These are phyloP conservation scores for Meloidogyne floridensis DNA, from an alignment of 1,140 invertebrate species.

Conservation along the genomic window DNA sequence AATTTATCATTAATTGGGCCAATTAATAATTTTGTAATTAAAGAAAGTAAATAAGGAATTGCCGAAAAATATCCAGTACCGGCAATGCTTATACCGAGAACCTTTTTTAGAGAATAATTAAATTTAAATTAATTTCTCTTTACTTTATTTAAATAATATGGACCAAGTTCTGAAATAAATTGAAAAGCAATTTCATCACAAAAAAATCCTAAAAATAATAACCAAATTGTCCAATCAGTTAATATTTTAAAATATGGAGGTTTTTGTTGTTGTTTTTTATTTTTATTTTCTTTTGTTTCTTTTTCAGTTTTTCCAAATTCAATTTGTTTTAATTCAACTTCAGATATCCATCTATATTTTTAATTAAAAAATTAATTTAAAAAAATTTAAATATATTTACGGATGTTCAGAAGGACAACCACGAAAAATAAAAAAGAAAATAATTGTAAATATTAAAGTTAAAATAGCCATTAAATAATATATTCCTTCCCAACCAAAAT, in stretches of 20 bases:
- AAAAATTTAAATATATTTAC: not conserved
- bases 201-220: conserved; percentile 16
- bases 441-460: conserved; percentile 32
- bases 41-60: conserved; percentile 11
- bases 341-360: conserved; percentile 16
- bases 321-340: conserved; percentile 28
- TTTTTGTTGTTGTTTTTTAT: not conserved
- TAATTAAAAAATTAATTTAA: not conserved
- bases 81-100: not conserved
- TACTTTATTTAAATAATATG: conserved; percentile 58
- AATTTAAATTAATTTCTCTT: not conserved
- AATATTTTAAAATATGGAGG: conserved; percentile 20
- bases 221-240: conserved; percentile 20
- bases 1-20: conserved; percentile 13
- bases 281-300: conserved; percentile 21
- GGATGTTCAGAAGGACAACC: conserved; percentile 35
- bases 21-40: conserved; percentile 3
- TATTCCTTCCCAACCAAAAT: conserved; percentile 32
- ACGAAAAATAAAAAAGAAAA: conserved; percentile 35
- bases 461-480: conserved; percentile 33
- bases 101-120: not conserved
- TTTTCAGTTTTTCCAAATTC: conserved; percentile 5
- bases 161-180: conserved; percentile 55
- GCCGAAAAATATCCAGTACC: conserved; percentile 4
- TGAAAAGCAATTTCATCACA: conserved; percentile 35